Evolutionary conservation across 2,888 invertebrate species (phyloP), one percentile per base, ranked within the genome.

Genomic region (Polietes domitor): DNA sequence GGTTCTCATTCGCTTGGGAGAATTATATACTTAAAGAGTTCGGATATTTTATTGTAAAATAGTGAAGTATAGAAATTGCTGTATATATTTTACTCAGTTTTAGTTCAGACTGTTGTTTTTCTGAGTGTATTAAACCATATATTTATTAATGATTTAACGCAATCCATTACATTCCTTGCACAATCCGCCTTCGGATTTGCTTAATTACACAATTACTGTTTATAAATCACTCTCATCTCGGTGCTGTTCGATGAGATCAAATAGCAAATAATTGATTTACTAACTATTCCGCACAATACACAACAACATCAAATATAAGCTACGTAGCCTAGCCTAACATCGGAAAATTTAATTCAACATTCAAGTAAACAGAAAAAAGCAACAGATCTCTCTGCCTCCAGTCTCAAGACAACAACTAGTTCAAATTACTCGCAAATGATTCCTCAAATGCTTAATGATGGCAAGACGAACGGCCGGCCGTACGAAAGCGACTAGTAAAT

Each of bases 151-250:
- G 12, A 7, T 37, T 37, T 37, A 37, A 37, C 9, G 1, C 4
- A 1, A 37, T 37, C 6, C 37, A 9, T 37, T n/a, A 12, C 37
- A 37, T 37, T 37, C 4, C 12, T 37, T 37, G 7, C 37, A 37
- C 37, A 37, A 37, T 37, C 9, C 7, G 6, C 7, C 1, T 58
- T 4, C 7, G 21, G 24, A 55, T 61, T 28, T 32, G 37, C 37
- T 21, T 65, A 65, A 65, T 65, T 37, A 37, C 21, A 41, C 65
- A 65, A 65, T 65, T 41, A 19, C 10, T 19, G 21, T 37, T 37
- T 65, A 65, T 65, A 65, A 65, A 65, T 65, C 21, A 65, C 17
- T 19, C n/a, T n/a, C n/a, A n/a, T n/a, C n/a, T 15, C 37, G 15
- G 5, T 65, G 41, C 41, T 41, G 65, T 9, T 3, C 17, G 17